phyloP scores from a whole-genome alignment of 2,113 vertebrate species.

The Indri indri region DNA sequence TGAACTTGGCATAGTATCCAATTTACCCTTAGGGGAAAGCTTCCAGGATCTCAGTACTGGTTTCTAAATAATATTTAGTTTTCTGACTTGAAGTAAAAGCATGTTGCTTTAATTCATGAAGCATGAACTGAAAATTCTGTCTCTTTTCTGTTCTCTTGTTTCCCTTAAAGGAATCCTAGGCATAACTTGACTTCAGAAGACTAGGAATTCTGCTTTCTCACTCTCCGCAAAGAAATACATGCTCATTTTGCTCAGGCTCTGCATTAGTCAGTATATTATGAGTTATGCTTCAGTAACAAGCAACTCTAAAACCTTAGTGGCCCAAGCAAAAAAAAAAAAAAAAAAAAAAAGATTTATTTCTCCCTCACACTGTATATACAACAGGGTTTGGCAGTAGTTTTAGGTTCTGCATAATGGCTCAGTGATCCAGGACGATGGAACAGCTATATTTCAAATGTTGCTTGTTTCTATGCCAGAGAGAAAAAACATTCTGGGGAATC shows the following conservation, averaged over 20 bases:
- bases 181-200: background rate
- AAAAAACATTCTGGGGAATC: background rate
- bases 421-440: background rate
- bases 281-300: constrained; percentile 4
- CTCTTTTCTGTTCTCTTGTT: constrained; percentile 1
- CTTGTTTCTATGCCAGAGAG: background rate
- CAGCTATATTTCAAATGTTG: background rate
- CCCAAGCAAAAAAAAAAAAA: background rate
- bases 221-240: background rate
- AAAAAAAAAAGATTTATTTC: background rate
- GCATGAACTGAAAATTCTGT: background rate
- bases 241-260: background rate
- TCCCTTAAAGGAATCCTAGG: background rate
- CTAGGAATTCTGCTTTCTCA: background rate
- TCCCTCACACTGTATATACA: background rate
- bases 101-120: constrained; percentile 59
- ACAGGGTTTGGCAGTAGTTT: background rate
- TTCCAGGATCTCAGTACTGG: constrained; percentile 47
- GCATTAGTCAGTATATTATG: background rate
- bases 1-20: constrained; percentile 61
- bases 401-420: background rate
- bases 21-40: constrained; percentile 45
- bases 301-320: background rate
- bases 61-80: constrained; percentile 63
- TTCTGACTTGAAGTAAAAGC: constrained; percentile 47